phyloP scores from a whole-genome alignment of 2,888 invertebrate species.

The Neuroscelio doddi region DNA sequence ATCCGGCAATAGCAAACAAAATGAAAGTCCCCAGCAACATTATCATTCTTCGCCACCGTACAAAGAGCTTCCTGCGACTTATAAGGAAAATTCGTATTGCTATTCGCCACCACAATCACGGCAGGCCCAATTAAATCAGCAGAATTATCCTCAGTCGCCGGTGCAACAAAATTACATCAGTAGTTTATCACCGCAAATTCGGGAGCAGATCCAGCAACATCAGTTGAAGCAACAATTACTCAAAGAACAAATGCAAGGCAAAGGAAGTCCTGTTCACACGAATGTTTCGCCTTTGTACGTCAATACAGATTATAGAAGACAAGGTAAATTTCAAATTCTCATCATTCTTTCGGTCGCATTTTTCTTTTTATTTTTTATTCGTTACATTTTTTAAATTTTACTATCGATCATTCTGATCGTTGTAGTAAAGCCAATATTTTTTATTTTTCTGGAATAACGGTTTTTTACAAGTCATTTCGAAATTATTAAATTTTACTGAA shows the following conservation, averaged over 20 bases:
- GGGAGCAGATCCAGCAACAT: conserved; percentile 67
- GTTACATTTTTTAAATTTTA: too few relatives aligned
- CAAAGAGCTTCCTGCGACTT: conserved; percentile 25
- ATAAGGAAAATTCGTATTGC: conserved; percentile 34
- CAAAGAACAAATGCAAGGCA: conserved; percentile 67
- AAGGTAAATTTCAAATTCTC: conserved; percentile 40
- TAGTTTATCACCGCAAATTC: conserved; percentile 59
- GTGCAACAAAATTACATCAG: conserved; percentile 61
- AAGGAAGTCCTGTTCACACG: conserved; percentile 56
- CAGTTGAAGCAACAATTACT: conserved; percentile 65
- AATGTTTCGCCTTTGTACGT: conserved; percentile 78
- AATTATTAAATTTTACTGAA: too few relatives aligned
- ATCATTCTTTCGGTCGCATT: too few relatives aligned
- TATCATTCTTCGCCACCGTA: conserved; percentile 36
- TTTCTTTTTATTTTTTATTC: too few relatives aligned
- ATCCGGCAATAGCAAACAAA: conserved; percentile 56
- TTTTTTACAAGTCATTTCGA: too few relatives aligned
- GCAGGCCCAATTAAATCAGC: conserved; percentile 37
- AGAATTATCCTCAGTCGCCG: conserved; percentile 26
- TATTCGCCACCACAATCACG: conserved; percentile 17
- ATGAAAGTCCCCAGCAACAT: conserved; percentile 47
- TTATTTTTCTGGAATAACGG: too few relatives aligned
- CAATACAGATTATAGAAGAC: conserved; percentile 75
- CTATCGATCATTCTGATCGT: too few relatives aligned
- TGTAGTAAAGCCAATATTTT: too few relatives aligned